phyloP scores from a whole-genome alignment of 1,140 invertebrate species.

The Magallana ariakensis region DNA sequence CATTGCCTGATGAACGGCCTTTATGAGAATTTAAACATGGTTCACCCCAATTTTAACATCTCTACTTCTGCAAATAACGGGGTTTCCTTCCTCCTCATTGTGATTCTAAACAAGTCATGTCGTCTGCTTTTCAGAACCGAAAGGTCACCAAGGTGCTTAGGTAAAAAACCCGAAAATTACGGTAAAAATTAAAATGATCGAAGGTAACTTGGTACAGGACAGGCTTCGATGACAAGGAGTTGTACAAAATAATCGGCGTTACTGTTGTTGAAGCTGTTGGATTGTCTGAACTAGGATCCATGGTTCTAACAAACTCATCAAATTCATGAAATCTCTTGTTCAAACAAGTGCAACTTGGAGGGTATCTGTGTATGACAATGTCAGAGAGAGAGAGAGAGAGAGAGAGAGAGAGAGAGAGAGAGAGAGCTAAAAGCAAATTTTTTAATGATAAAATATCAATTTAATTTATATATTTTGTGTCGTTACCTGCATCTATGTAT shows the following conservation, averaged over 20 bases:
- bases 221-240: slow-evolving; percentile 8
- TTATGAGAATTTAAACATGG: slow-evolving; percentile 29
- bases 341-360: neutral
- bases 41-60: slow-evolving; percentile 30
- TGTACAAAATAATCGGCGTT: slow-evolving; percentile 21
- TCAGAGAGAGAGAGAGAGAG: too few relatives aligned
- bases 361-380: too few relatives aligned
- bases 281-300: slow-evolving; percentile 23
- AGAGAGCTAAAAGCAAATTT: too few relatives aligned
- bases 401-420: too few relatives aligned
- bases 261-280: slow-evolving; percentile 21
- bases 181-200: slow-evolving; percentile 26
- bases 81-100: slow-evolving; percentile 7
- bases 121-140: slow-evolving; percentile 17
- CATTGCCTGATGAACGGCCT: slow-evolving; percentile 22
- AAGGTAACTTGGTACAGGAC: slow-evolving; percentile 22
- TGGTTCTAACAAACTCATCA: slow-evolving; percentile 4
- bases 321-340: neutral
- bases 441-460: too few relatives aligned
- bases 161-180: slow-evolving; percentile 25
- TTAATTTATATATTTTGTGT: too few relatives aligned
- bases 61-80: slow-evolving; percentile 31
- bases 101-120: slow-evolving; percentile 20
- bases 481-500: too few relatives aligned
- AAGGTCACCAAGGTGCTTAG: slow-evolving; percentile 15